These are phyloP conservation scores for Masnerella sp. DNA, from an alignment of 2,888 invertebrate genomes.

Conservation along the genomic window DNA sequence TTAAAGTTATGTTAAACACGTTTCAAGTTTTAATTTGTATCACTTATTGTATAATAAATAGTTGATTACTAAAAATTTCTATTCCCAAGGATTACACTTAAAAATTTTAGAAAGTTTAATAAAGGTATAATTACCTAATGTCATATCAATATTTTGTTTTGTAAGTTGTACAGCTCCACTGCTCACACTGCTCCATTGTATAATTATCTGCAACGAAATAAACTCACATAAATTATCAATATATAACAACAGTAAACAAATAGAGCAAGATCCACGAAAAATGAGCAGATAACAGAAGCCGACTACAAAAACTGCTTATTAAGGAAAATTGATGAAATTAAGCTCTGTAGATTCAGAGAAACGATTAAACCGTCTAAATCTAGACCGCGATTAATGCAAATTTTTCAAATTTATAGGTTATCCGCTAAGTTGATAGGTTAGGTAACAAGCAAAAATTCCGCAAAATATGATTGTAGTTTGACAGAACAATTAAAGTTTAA, in stretches of 20 bases:
- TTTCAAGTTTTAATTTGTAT: too few relatives aligned
- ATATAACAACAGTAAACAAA: not conserved
- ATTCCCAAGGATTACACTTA: too few relatives aligned
- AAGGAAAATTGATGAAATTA: not conserved
- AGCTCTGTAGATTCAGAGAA: not conserved
- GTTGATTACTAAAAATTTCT: too few relatives aligned
- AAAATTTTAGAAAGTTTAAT: too few relatives aligned
- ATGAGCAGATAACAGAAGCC: not conserved
- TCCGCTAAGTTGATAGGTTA: conserved; percentile 41
- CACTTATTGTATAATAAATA: too few relatives aligned
- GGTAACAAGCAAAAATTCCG: conserved; percentile 13
- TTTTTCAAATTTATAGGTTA: conserved; percentile 47
- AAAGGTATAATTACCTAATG: conserved; percentile 88
- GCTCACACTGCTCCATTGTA: conserved; percentile 81
- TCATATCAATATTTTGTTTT: conserved; percentile 89
- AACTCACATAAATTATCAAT: conserved; percentile 3
- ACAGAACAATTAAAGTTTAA: not conserved
- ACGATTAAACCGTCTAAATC: too few relatives aligned
- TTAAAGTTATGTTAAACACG: too few relatives aligned
- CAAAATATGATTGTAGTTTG: not conserved
- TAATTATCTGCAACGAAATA: conserved; percentile 77
- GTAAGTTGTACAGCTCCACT: conserved; percentile 91
- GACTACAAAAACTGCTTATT: too few relatives aligned
- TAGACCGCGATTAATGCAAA: not conserved
- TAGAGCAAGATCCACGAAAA: not conserved